Base-by-base conservation (phyloP, 2,797 vertebrate genomes). In the Coilia nasus region DNA sequence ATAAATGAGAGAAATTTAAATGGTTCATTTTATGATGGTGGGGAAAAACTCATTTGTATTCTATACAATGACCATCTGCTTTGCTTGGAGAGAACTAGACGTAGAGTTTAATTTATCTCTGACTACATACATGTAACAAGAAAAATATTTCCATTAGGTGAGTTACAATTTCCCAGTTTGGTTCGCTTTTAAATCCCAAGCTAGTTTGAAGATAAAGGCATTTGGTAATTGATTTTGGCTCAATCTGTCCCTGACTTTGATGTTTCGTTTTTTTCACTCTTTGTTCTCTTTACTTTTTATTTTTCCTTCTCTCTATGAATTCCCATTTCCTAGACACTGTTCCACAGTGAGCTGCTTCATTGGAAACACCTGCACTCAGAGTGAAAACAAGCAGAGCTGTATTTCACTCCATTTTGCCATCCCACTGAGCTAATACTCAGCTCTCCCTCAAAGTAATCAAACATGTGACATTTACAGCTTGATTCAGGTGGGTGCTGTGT, bases 281-380 rank as follows among this genome's bases (percentile, higher is more conserved):
- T 89, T 83, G 81, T 82, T 85, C 81, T 87, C 82, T 80, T 7
- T 88, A 83, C 90, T 86, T 90, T 90, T 90, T 88, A 92, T 91
- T 92, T 89, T 90, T 90, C 87, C 35, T 59, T 57, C 87, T 84
- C 87, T 84, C 86, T 88, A 82, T 82, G 83, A 83, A 85, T 85
- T 19, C 85, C 75, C 85, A 46, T 85, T 87, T 78, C 87, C 88
- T 92, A 89, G 89, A 86, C 75, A 71, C 82, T 81, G 75, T 80
- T 90, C 87, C 82, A 57, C 83, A 86, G 90, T 87, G 87, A 84
- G 82, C 81, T 71, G 87, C 86, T 89, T 94, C 88, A 92, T 91
- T 92, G 87, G 89, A 87, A 93, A 93, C 94, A 95, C 93, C 91
- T 95, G 93, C 91, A 90, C 85, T 82, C 86, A 84, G 23, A 89